Evolutionary conservation across 2,888 invertebrate species (phyloP).

Genomic region (Chromoteleia sp.): DNA sequence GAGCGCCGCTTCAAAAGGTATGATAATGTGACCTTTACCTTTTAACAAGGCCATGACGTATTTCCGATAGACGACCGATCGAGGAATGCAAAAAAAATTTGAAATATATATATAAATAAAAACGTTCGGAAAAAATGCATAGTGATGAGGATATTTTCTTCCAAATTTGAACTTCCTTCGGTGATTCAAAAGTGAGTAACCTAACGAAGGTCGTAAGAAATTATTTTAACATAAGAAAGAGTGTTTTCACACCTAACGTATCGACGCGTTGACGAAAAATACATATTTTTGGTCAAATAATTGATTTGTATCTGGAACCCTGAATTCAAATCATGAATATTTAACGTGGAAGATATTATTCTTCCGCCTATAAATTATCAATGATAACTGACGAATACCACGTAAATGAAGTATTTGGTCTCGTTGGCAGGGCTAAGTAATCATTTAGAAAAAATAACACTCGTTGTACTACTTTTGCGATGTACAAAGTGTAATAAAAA

Average conservation of each 20-base stretch:
- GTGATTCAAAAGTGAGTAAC: conserved; percentile 32
- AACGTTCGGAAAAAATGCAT: conserved; percentile 27
- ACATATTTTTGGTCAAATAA: conserved; percentile 41
- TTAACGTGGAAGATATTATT: conserved; percentile 24
- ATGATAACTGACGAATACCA: too few relatives aligned
- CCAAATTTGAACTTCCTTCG: conserved; percentile 20
- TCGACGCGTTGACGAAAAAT: conserved; percentile 23
- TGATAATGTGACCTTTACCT: conserved; percentile 43
- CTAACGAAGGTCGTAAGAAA: conserved; percentile 19
- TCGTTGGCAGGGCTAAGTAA: conserved; percentile 13
- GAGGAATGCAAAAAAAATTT: conserved; percentile 27
- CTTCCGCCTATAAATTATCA: conserved; percentile 34
- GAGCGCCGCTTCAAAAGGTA: too few relatives aligned
- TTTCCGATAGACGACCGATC: conserved; percentile 9
- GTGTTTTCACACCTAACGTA: conserved; percentile 59
- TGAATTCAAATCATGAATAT: too few relatives aligned
- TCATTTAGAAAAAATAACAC: conserved; percentile 29
- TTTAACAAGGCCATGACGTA: conserved; percentile 41
- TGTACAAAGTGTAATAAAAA: conserved; percentile 16
- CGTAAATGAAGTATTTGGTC: conserved; percentile 26
- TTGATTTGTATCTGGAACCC: conserved; percentile 45
- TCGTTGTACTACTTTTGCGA: conserved; percentile 2
- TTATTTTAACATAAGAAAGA: conserved; percentile 50
- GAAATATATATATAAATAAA: conserved; percentile 7
- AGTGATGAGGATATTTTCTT: conserved; percentile 48